Evolutionary conservation across 2,113 vertebrate genomes (phyloP), one percentile per base, ranked within the genome.

Genomic region (Condylura cristata): DNA sequence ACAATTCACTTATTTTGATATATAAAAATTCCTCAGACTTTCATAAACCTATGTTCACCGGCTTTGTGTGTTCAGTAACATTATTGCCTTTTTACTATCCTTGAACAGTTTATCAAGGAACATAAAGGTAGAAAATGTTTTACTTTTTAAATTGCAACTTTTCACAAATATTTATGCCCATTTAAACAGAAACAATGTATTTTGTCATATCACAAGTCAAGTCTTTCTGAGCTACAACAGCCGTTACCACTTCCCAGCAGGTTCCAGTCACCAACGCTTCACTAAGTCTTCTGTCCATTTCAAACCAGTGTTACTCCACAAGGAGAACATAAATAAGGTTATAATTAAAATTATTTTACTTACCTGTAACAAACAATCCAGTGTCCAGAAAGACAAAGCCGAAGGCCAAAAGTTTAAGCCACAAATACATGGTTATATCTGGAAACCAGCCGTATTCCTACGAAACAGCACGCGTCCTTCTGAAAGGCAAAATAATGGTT

Each of bases 341-440:
- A 65, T 34, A 93, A 93, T 66, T 20, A 97, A 96, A 63, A 56
- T 95, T 14, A 30, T 74, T 2, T 79, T 9, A 96, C 98, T 48
- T 97, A 98, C 98, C 98, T 95, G 96, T 32, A 63, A 89, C 88
- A 87, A 97, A 92, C 86, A 94, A 74, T 83, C 93, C 93, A 61
- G 97, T 51, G 95, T 91, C 92, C 92, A 99, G 95, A 96, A 99
- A 90, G 7, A 95, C 97, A 74, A 98, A 94, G 83, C 96, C 98
- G 95, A 99, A 96, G 24, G 98, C 97, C 97, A 99, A 96, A 91
- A 98, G 92, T 96, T 97, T 98, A 95, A 99, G 97, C 98, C 98
- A 97, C 96, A 97, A 95, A 97, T 98, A 94, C 98, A 98, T 98
- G 99, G 98, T 99, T 99, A 99, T 99, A 94, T 98, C 98, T 98